Evolutionary conservation across 2,113 vertebrate genomes (phyloP).

Genomic region (Neoarius graeffei): DNA sequence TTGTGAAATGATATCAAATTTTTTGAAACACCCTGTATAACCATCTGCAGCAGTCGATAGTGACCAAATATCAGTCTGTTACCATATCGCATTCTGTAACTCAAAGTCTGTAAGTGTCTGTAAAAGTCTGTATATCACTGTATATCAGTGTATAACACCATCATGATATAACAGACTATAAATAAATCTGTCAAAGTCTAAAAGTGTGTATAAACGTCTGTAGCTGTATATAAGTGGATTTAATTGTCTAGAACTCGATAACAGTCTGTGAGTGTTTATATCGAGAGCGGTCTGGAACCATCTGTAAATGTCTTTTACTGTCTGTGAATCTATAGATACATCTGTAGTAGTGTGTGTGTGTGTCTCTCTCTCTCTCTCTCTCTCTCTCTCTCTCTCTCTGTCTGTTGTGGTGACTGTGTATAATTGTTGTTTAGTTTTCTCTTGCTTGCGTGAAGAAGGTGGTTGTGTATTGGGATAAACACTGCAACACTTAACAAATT

Average conservation of each 20-base stretch:
- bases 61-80: neutral
- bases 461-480: constrained; percentile 70
- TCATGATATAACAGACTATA: neutral
- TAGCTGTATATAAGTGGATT: neutral
- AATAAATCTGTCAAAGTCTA: too few relatives aligned
- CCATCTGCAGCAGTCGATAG: too few relatives aligned
- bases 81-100: neutral
- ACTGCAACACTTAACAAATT: constrained; percentile 72
- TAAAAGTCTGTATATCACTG: neutral
- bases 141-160: too few relatives aligned
- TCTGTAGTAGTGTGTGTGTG: neutral
- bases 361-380: neutral
- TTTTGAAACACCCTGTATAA: neutral
- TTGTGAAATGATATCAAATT: too few relatives aligned
- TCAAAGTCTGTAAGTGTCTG: neutral
- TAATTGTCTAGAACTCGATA: neutral
- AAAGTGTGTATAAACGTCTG: neutral
- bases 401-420: constrained; percentile 31
- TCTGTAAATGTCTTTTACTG: too few relatives aligned
- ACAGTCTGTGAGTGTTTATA: neutral
- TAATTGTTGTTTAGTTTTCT: constrained; percentile 68
- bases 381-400: constrained; percentile 26
- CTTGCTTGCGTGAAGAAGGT: constrained; percentile 64
- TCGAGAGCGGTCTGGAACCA: too few relatives aligned
- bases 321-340: neutral